Evolutionary conservation across 2,797 vertebrate genomes (phyloP), one percentile per base, ranked within the genome.

Genomic region (Gila robusta): DNA sequence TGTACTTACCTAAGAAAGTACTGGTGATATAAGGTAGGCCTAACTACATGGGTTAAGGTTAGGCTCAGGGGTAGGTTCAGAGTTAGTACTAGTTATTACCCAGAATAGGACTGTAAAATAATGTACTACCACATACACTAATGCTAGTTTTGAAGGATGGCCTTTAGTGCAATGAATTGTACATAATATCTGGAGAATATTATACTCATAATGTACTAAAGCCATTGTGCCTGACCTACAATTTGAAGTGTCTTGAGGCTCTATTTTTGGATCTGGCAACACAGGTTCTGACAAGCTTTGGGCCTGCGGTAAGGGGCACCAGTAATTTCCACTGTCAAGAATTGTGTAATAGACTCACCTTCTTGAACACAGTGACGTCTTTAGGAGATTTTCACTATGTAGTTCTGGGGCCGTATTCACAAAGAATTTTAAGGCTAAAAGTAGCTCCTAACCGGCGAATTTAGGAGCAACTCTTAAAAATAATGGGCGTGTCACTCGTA

Each of bases 281-380:
- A 87, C 78, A 90, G 77, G 87, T 83, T 88, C 81, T 85, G 85
- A 89, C 82, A 91, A 86, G 89, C 86, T 88, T 47, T 39, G 47
- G 87, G 83, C 84, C 67, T 86, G 86, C 66, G 59, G 28, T 52
- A 77, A 89, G 81, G 49, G 86, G 41, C 64, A 66, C 87, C 8
- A 77, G 80, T 80, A 90, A 86, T 91, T 89, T 90, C 74, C 47
- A 69, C 72, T 77, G 85, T 85, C 70, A 84, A 74, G 87, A 52
- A 84, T 84, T 89, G 79, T 84, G 89, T 86, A 89, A 91, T 81
- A 91, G 80, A 90, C 89, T 59, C 59, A 82, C 84, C 78, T 87
- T 23, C 28, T 81, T 71, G 66, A 74, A 78, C 64, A 89, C 79
- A 83, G 64, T 54, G 81, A 89, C 47, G 19, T 82, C 19, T 71